phyloP scores from a whole-genome alignment of 1,140 invertebrate species.

The Halesus radiatus region DNA sequence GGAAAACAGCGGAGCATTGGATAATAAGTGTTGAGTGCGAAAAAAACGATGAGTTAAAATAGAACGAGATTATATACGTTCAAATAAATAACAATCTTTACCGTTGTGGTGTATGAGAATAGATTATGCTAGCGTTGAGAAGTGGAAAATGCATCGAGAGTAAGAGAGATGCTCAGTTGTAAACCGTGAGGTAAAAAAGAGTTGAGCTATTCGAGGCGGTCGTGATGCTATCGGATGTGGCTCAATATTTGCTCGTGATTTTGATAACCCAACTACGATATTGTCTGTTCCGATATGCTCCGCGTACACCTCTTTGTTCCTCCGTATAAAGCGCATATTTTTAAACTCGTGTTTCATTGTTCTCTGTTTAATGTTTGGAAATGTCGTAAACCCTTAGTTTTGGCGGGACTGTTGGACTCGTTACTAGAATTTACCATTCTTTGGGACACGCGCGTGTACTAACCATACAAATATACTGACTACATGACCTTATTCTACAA shows the following conservation, averaged over 20 bases:
- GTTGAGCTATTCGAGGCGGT: background rate
- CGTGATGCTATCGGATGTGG: constrained; percentile 8
- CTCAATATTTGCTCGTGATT: constrained; percentile 48
- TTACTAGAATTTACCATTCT: constrained; percentile 2
- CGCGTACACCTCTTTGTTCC: constrained; percentile 6
- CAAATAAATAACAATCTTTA: background rate
- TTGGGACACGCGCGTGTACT: constrained; percentile 5
- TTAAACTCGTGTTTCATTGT: constrained; percentile 40
- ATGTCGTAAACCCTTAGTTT: constrained; percentile 29
- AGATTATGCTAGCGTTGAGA: background rate
- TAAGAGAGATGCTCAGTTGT: constrained; percentile 5
- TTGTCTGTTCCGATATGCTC: constrained; percentile 38
- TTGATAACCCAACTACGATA: constrained; percentile 57
- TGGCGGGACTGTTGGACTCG: background rate
- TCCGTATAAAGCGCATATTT: constrained; percentile 21
- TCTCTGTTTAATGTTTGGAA: constrained; percentile 22
- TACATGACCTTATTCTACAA: no score
- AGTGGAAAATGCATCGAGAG: background rate
- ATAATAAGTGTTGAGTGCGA: no score
- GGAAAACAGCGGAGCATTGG: background rate
- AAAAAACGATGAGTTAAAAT: no score
- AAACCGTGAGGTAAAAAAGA: background rate
- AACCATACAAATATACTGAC: background rate
- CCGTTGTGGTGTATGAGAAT: background rate
- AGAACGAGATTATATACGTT: background rate